These are phyloP conservation scores for Ispidina picta DNA, from an alignment of 2,797 vertebrate species.

Conservation along the genomic window DNA sequence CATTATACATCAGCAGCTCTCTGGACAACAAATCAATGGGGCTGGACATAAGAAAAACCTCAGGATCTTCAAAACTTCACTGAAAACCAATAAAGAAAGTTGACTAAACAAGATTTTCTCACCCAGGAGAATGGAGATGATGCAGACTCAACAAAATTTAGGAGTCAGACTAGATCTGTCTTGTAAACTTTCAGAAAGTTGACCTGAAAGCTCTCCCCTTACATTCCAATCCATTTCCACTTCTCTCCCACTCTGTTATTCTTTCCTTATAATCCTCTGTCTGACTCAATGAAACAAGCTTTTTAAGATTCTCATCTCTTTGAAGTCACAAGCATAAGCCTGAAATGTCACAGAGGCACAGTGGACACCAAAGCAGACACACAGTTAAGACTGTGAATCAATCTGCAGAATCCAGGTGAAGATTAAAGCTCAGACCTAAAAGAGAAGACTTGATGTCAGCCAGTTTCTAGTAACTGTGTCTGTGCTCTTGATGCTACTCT, in stretches of 20 bases:
- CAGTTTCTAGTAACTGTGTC: neutral
- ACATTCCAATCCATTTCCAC: neutral
- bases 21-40: neutral
- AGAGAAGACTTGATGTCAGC: neutral
- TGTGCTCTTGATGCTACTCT: neutral
- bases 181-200: neutral
- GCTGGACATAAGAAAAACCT: neutral
- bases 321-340: neutral
- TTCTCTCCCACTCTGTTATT: neutral
- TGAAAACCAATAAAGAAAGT: neutral
- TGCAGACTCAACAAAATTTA: neutral
- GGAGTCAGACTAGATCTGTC: neutral
- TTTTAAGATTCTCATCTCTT: neutral
- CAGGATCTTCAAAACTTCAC: neutral
- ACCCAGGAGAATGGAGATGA: neutral
- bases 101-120: neutral
- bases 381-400: neutral
- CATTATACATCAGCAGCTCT: neutral
- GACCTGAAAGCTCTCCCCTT: neutral
- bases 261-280: neutral
- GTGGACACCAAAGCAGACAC: neutral
- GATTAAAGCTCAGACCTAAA: neutral
- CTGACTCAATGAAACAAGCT: neutral
- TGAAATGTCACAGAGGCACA: neutral
- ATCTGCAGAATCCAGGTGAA: conserved; percentile 2